phyloP scores from a whole-genome alignment of 2,113 vertebrate genomes.

The Trematomus loennbergii region DNA sequence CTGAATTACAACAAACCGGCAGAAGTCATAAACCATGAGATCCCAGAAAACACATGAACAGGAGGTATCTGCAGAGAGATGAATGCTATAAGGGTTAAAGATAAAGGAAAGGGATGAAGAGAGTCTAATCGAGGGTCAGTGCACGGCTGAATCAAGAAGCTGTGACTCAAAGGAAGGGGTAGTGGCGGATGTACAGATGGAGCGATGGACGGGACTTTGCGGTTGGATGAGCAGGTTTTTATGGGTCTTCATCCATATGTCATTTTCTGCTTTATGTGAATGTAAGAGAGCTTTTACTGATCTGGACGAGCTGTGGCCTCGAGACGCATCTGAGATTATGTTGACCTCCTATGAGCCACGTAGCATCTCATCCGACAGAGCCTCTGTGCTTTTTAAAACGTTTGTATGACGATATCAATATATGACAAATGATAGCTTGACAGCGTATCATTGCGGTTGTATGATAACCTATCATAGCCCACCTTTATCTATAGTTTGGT shows the following conservation, averaged over 20 bases:
- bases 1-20: slow-evolving; percentile 19
- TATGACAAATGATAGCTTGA: too few relatives aligned
- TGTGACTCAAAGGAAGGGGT: background rate
- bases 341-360: background rate
- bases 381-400: too few relatives aligned
- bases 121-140: slow-evolving; percentile 21
- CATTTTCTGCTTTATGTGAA: slow-evolving; percentile 32
- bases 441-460: too few relatives aligned
- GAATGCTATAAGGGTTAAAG: background rate
- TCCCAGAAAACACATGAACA: background rate
- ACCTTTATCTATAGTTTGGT: too few relatives aligned
- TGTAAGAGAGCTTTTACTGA: slow-evolving; percentile 27
- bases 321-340: background rate
- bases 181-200: background rate
- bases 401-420: too few relatives aligned
- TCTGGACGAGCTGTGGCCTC: background rate
- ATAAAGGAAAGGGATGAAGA: background rate
- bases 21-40: slow-evolving; percentile 21
- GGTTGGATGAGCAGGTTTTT: slow-evolving; percentile 37
- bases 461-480: too few relatives aligned
- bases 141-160: slow-evolving; percentile 45
- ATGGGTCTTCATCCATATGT: slow-evolving; percentile 44
- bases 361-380: too few relatives aligned
- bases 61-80: background rate
- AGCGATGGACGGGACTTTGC: background rate